A percentile compares a stretch with the other conserved stretches of the same genome.
Conservation (phyloP, 1,140 invertebrate species). For the Temnothorax curvispinosus region DNA sequence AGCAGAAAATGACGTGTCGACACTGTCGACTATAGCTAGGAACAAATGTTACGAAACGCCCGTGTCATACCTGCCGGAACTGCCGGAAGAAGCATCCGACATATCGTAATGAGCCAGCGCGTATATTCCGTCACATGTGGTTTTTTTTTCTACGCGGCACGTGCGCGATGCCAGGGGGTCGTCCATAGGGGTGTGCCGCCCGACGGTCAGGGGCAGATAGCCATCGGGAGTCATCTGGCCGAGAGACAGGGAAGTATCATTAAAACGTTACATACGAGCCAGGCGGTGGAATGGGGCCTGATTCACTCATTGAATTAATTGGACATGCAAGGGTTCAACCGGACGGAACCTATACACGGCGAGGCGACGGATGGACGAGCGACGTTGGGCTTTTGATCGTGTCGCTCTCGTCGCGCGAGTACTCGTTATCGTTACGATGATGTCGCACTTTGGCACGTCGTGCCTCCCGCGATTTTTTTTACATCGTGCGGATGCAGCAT, state of each 20-base stretch:
- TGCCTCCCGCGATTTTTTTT: conserved; percentile 14
- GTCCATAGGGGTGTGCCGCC: conserved; percentile 75
- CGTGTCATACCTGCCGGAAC: conserved; percentile 54
- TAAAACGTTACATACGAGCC: conserved; percentile 80
- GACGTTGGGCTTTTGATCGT: conserved; percentile 45
- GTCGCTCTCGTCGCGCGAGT: conserved; percentile 36
- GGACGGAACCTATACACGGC: conserved; percentile 54
- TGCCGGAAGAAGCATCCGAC: conserved; percentile 62
- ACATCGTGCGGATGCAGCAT: not conserved
- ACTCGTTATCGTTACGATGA: conserved; percentile 59
- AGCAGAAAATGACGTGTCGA: not conserved
- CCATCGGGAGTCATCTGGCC: conserved; percentile 84
- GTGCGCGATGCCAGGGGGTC: conserved; percentile 77
- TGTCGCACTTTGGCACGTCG: conserved; percentile 17
- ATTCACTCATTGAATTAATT: conserved; percentile 84
- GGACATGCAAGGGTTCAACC: conserved; percentile 74
- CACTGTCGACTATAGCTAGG: not conserved
- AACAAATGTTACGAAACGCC: conserved; percentile 30
- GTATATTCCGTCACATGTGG: conserved; percentile 82
- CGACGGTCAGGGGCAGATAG: conserved; percentile 83
- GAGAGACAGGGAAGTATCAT: conserved; percentile 77
- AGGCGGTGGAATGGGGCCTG: conserved; percentile 64
- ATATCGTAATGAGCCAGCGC: conserved; percentile 67
- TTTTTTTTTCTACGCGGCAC: conserved; percentile 76
- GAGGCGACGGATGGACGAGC: conserved; percentile 34